Evolutionary conservation across 2,888 invertebrate genomes (phyloP).

Genomic region (Cactoblastis cactorum): DNA sequence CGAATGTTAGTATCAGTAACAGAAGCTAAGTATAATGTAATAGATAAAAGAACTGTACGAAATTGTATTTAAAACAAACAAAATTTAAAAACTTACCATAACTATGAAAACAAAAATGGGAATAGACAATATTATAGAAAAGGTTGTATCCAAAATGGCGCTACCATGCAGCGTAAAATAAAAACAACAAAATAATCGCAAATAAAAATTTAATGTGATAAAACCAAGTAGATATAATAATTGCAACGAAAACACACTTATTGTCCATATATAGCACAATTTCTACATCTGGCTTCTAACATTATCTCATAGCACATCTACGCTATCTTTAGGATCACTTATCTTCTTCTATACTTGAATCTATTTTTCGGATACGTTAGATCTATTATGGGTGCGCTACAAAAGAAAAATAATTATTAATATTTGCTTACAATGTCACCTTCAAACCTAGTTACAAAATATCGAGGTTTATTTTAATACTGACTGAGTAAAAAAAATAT

Average conservation of each 20-base stretch:
- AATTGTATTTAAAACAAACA: no score
- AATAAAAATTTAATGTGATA: constrained; percentile 65
- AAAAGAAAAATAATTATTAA: constrained; percentile 53
- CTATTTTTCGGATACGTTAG: constrained; percentile 62
- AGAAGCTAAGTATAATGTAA: no score
- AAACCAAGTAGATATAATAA: constrained; percentile 52
- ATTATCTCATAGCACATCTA: constrained; percentile 19
- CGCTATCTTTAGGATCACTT: constrained; percentile 30
- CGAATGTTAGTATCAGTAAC: no score
- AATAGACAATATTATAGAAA: neutral
- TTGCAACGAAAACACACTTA: constrained; percentile 58
- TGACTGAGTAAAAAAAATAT: neutral
- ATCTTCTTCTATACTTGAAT: constrained; percentile 73
- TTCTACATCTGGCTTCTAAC: constrained; percentile 46
- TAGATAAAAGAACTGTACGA: no score
- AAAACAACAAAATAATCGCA: constrained; percentile 60
- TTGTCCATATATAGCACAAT: constrained; percentile 50
- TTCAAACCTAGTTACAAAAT: neutral
- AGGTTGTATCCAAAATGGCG: constrained; percentile 21
- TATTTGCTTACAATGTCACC: constrained; percentile 8
- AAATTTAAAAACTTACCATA: neutral
- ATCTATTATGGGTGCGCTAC: constrained; percentile 74
- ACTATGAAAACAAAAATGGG: neutral
- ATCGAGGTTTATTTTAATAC: neutral
- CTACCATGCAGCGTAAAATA: constrained; percentile 66